Evolutionary conservation across 2,113 vertebrate species (phyloP), one percentile per base, ranked within the genome.

Genomic region (Mugil cephalus): DNA sequence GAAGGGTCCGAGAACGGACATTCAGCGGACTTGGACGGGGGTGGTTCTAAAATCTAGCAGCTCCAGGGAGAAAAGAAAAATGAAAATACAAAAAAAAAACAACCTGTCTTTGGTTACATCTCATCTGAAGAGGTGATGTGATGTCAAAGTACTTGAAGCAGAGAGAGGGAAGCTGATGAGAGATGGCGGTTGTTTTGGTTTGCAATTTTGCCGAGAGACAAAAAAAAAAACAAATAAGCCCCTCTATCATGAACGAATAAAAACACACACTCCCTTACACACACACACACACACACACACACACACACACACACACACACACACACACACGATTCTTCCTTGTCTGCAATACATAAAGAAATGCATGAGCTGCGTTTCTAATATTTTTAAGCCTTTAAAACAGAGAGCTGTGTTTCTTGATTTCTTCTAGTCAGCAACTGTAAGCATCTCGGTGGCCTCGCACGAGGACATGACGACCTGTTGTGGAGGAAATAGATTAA

Each of bases 311-410:
- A 87, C 74, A 85, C 80, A 79, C 51, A 84, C 54, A 77, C 19
- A 76, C 69, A 76, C 40, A 76, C 55, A 71, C n/a, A n/a, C n/a
- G 74, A 77, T 52, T 66, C 87, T 84, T 90, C 87, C 85, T 89
- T 86, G 82, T 91, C 89, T 93, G 91, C 92, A 94, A 93, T 93
- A 94, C 92, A 88, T 85, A 64, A 90, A 93, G 93, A 91, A 94
- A 94, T 93, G 93, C 93, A 94, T 93, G 93, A 93, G 92, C 93
- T 93, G 93, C 89, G 24, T 93, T 94, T 94, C 92, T 80, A 74
- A 85, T 77, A 68, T 85, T 93, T 92, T 91, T 51, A 87, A 92
- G 88, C 87, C 85, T 94, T 90, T 89, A 89, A 92, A 90, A 67
- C 79, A 54, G 79, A 91, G 72, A 91, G 81, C 84, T 84, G 78